Evolutionary conservation across 2,113 vertebrate genomes (phyloP).

Genomic region (Lampris megalopsis): DNA sequence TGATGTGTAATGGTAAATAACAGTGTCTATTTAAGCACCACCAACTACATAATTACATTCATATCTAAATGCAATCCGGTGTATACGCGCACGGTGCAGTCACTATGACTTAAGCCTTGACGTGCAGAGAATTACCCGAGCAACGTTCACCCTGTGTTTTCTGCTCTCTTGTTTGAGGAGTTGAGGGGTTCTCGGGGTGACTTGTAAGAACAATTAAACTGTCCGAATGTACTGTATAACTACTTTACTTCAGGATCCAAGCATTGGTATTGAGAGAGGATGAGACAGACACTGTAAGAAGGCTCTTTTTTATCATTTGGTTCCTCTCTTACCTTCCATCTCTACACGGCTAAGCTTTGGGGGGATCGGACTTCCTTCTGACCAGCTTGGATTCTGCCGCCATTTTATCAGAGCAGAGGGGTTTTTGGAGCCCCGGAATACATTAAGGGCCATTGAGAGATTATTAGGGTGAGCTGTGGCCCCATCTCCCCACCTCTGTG

Average conservation of each 20-base stretch:
- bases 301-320: conserved; percentile 60
- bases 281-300: conserved; percentile 69
- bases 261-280: conserved; percentile 69
- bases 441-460: conserved; percentile 28
- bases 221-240: conserved; percentile 22
- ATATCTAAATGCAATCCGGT: conserved; percentile 72
- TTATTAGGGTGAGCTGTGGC: conserved; percentile 24
- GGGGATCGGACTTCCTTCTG: conserved; percentile 68
- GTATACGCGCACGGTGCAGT: neutral
- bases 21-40: conserved; percentile 80
- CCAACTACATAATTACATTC: conserved; percentile 54
- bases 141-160: neutral
- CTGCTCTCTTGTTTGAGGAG: conserved; percentile 16
- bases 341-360: conserved; percentile 66
- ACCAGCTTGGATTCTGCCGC: conserved; percentile 51
- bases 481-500: neutral
- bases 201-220: neutral
- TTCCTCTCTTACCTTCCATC: conserved; percentile 69
- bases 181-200: conserved; percentile 18
- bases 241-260: conserved; percentile 51
- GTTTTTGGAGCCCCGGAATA: conserved; percentile 46
- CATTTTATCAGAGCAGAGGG: conserved; percentile 49
- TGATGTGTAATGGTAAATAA: conserved; percentile 87
- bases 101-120: too few relatives aligned
- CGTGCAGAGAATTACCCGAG: neutral